Percentiles rank a stretch among this genome's conserved stretches.
Conservation (phyloP, 2,888 invertebrate species). For the Pandemis corylana region DNA sequence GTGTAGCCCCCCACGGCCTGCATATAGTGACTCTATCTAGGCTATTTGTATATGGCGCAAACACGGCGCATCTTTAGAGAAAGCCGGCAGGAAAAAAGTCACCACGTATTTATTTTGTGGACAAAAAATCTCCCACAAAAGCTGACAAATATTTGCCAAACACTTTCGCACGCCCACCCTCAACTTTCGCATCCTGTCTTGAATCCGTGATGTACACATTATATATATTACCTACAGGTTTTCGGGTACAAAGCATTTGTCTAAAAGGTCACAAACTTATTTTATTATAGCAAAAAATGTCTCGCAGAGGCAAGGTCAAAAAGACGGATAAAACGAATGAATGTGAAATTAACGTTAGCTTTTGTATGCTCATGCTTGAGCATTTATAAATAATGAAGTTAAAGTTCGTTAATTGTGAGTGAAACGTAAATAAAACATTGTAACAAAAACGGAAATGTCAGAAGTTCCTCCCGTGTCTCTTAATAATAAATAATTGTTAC, state of each 20-base stretch:
- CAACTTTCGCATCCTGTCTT: slow-evolving; percentile 32
- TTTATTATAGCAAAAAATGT: no score
- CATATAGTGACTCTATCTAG: no score
- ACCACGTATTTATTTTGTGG: slow-evolving; percentile 40
- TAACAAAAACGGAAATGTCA: neutral
- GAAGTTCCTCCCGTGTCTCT: neutral
- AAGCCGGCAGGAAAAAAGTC: slow-evolving; percentile 26
- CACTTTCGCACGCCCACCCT: slow-evolving; percentile 37
- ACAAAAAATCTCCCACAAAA: slow-evolving; percentile 36
- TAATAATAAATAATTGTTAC: neutral
- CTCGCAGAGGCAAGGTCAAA: no score
- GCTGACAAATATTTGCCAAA: slow-evolving; percentile 42
- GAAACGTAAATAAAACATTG: neutral
- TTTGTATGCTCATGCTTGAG: no score
- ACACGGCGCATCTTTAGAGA: slow-evolving; percentile 6
- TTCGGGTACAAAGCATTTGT: neutral
- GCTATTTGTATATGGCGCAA: neutral
- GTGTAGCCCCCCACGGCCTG: no score
- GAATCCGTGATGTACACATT: slow-evolving; percentile 28
- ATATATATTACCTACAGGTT: slow-evolving; percentile 8
- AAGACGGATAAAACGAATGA: no score
- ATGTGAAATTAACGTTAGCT: no score
- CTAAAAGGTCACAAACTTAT: neutral
- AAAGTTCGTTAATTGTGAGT: neutral
- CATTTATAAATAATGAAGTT: no score